Conservation (phyloP, 2,113 vertebrate species). For the Phoxinus phoxinus region DNA sequence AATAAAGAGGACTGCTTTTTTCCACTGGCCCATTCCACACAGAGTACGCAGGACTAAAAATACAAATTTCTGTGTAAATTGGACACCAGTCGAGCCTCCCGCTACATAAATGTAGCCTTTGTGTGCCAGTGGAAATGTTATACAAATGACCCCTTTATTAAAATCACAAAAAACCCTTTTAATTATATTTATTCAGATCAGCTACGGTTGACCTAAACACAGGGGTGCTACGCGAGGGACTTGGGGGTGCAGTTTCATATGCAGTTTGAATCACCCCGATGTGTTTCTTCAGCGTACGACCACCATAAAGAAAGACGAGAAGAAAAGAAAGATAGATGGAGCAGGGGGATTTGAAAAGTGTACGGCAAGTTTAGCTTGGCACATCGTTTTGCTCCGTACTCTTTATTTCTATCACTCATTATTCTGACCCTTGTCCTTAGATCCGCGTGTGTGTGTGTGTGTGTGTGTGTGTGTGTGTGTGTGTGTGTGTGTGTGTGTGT, state of each 20-base stretch:
- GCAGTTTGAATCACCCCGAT: slow-evolving; percentile 43
- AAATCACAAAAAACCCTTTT: slow-evolving; percentile 96
- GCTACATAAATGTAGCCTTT: slow-evolving; percentile 98
- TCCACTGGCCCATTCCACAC: slow-evolving; percentile 80
- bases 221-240: slow-evolving; percentile 41
- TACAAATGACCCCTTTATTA: slow-evolving; percentile 99
- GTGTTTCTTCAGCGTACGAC: slow-evolving; percentile 37
- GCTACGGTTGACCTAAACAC: slow-evolving; percentile 78
- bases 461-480: background rate
- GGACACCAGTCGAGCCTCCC: slow-evolving; percentile 84
- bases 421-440: background rate
- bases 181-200: slow-evolving; percentile 98
- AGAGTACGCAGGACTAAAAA: slow-evolving; percentile 88
- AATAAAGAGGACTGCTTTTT: slow-evolving; percentile 83
- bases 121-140: slow-evolving; percentile 95
- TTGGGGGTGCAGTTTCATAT: slow-evolving; percentile 43
- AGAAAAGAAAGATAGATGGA: slow-evolving; percentile 49
- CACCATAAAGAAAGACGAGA: slow-evolving; percentile 31
- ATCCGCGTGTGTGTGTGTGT: slow-evolving; percentile 1
- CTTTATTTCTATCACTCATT: slow-evolving; percentile 38
- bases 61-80: slow-evolving; percentile 94
- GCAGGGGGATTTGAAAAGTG: slow-evolving; percentile 50
- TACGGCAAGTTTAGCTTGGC: slow-evolving; percentile 57
- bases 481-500: background rate
- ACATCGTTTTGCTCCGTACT: slow-evolving; percentile 4